Percentiles rank a stretch among this genome's conserved stretches.
phyloP scores from a whole-genome alignment of 1,140 invertebrate genomes.

The Hycleus phaleratus region DNA sequence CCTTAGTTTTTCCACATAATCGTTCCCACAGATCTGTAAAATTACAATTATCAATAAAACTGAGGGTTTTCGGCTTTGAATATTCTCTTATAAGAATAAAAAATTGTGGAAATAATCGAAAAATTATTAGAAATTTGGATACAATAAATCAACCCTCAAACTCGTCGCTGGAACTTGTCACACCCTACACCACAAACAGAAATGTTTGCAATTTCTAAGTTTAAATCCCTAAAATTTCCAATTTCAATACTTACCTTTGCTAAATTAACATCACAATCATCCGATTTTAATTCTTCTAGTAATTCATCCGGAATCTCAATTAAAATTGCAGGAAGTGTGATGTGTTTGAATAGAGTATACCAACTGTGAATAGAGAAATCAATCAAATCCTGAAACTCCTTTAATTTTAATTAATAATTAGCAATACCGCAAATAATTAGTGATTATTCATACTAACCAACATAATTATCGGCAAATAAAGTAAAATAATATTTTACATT shows the following conservation, averaged over 20 bases:
- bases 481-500: no score
- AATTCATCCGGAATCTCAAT: conserved; percentile 28
- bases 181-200: no score
- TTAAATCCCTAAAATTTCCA: no score
- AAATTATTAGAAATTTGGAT: no score
- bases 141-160: no score
- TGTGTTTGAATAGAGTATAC: conserved; percentile 31
- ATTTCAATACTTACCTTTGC: conserved; percentile 7
- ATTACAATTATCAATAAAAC: background rate
- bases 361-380: conserved; percentile 35
- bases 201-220: no score
- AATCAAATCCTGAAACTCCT: conserved; percentile 33
- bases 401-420: no score
- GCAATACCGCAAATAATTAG: no score
- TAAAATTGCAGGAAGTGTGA: conserved; percentile 30
- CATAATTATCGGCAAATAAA: no score
- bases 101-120: no score
- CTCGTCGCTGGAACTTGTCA: no score
- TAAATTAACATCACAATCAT: conserved; percentile 17
- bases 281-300: conserved; percentile 23
- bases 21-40: conserved; percentile 8
- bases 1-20: conserved; percentile 27
- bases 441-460: no score
- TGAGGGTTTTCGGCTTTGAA: background rate
- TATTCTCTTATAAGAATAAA: background rate